phyloP scores from a whole-genome alignment of 2,888 invertebrate genomes.

The Abscondita cerata region DNA sequence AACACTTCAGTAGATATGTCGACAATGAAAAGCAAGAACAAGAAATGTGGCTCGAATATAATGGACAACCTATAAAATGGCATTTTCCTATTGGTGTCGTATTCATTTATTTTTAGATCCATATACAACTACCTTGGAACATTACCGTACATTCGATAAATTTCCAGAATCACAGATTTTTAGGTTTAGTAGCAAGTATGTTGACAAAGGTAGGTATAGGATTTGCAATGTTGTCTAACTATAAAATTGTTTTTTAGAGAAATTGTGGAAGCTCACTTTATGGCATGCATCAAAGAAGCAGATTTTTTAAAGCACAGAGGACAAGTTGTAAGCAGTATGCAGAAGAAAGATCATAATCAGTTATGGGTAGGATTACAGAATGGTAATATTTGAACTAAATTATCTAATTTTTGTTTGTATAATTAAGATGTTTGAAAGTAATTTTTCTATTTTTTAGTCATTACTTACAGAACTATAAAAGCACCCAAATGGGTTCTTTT shows the following conservation, averaged over 20 bases:
- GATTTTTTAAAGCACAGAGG: conserved; percentile 96
- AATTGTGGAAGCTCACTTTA: conserved; percentile 90
- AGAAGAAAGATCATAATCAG: conserved; percentile 96
- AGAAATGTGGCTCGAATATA: conserved; percentile 95
- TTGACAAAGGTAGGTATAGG: not conserved
- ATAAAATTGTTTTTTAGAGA: conserved; percentile 66
- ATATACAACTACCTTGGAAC: conserved; percentile 87
- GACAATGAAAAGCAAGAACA: conserved; percentile 81
- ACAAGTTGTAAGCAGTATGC: conserved; percentile 88
- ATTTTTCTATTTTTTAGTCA: no score
- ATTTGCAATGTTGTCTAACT: not conserved
- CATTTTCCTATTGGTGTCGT: conserved; percentile 88
- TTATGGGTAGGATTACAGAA: conserved; percentile 94
- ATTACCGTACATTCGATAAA: conserved; percentile 91
- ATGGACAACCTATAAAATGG: conserved; percentile 91
- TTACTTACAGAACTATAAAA: no score
- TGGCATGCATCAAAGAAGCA: conserved; percentile 96
- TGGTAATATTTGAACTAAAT: no score
- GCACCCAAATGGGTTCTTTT: no score
- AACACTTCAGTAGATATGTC: conserved; percentile 85
- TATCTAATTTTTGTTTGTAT: no score
- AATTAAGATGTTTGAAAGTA: no score
- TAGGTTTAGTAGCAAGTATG: conserved; percentile 82
- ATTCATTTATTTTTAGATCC: conserved; percentile 73
- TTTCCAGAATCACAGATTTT: conserved; percentile 92